These are phyloP conservation scores for Tiliacea aurago DNA, from an alignment of 2,888 invertebrate genomes.

Conservation along the genomic window DNA sequence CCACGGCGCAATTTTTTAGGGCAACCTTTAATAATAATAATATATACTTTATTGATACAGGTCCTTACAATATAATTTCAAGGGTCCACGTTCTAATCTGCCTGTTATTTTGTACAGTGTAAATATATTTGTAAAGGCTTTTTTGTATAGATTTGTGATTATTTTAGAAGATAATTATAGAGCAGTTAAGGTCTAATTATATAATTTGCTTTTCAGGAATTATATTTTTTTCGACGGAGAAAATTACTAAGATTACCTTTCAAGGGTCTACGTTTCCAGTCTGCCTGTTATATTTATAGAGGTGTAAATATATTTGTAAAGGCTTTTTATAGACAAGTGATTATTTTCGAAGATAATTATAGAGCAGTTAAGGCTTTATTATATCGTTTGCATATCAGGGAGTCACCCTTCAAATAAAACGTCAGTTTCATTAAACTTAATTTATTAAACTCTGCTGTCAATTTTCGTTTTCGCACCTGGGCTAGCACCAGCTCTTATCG, in stretches of 20 bases:
- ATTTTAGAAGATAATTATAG: slow-evolving; percentile 6
- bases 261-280: too few species aligned
- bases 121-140: not conserved
- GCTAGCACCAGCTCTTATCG: not conserved
- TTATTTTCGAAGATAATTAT: not conserved
- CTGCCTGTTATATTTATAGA: too few species aligned
- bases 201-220: not conserved
- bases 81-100: not conserved
- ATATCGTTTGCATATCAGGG: not conserved
- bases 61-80: too few species aligned
- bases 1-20: slow-evolving; percentile 21
- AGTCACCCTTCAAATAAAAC: not conserved
- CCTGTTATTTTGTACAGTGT: not conserved
- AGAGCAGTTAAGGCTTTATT: not conserved
- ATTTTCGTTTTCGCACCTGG: not conserved
- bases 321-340: too few species aligned
- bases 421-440: not conserved
- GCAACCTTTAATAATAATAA: too few species aligned
- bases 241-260: too few species aligned
- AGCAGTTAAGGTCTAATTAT: too few species aligned
- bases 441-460: not conserved
- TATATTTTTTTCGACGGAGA: too few species aligned
- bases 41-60: too few species aligned
- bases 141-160: not conserved
- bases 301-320: too few species aligned